phyloP scores from a whole-genome alignment of 2,113 vertebrate species.

The Tetraodon nigroviridis region DNA sequence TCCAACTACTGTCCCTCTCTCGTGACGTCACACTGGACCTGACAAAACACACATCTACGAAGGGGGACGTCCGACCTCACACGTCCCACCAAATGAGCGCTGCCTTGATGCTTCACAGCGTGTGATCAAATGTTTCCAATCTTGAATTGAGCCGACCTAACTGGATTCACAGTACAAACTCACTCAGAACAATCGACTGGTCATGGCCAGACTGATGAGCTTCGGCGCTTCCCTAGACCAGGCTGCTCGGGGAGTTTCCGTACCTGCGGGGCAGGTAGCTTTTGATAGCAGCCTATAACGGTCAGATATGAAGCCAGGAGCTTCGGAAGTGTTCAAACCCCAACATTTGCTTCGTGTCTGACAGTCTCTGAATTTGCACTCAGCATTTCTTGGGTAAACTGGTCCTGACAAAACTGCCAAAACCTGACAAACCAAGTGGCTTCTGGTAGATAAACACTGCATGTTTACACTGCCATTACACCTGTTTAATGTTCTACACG shows the following conservation, averaged over 20 bases:
- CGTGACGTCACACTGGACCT: no score
- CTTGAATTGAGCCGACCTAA: no score
- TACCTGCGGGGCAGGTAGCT: slow-evolving; percentile 24
- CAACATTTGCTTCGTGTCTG: neutral
- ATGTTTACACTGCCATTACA: neutral
- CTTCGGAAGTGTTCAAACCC: slow-evolving; percentile 9
- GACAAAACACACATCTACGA: no score
- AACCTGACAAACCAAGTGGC: neutral
- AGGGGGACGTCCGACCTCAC: no score
- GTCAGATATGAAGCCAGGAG: slow-evolving; percentile 22
- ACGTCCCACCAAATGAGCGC: no score
- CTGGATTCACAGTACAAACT: neutral
- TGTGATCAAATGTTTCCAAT: no score
- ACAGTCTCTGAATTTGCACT: neutral
- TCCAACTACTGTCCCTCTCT: no score
- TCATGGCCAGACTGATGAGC: slow-evolving; percentile 29
- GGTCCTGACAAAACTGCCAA: slow-evolving; percentile 10
- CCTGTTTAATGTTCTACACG: neutral
- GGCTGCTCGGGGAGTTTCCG: slow-evolving; percentile 11
- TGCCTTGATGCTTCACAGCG: no score
- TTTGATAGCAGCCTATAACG: slow-evolving; percentile 26
- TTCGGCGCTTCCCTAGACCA: slow-evolving; percentile 30
- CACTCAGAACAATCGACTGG: slow-evolving; percentile 1
- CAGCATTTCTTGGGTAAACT: neutral
- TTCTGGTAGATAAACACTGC: slow-evolving; percentile 8